Evolutionary conservation across 2,797 vertebrate genomes (phyloP).

Genomic region (Gambusia yucatana): DNA sequence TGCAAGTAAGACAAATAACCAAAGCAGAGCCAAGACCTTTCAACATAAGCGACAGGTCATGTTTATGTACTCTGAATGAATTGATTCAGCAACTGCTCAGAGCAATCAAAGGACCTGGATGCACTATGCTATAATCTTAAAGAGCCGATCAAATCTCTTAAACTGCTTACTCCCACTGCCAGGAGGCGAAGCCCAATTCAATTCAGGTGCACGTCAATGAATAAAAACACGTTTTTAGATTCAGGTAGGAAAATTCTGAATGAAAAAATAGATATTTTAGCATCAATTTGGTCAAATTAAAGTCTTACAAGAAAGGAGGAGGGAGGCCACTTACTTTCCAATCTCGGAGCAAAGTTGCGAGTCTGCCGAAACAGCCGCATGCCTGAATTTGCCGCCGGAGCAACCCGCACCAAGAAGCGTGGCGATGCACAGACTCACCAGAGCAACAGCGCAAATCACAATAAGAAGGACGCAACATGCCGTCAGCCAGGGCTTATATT

Average conservation of each 20-base stretch:
- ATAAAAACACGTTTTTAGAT: not conserved
- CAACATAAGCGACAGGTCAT: not conserved
- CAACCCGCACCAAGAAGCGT: conserved; percentile 30
- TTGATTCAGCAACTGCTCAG: not conserved
- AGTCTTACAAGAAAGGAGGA: not conserved
- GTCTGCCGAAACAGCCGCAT: conserved; percentile 78
- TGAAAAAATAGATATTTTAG: not conserved
- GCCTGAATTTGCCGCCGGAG: conserved; percentile 51
- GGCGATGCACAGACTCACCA: conserved; percentile 54
- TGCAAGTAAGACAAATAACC: not conserved
- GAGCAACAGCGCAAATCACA: conserved; percentile 20
- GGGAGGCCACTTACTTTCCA: conserved; percentile 68
- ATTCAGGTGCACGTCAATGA: not conserved
- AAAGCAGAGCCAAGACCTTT: not conserved
- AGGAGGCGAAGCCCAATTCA: not conserved
- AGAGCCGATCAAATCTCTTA: conserved; percentile 72
- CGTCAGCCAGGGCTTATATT: conserved; percentile 41
- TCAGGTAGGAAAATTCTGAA: not conserved
- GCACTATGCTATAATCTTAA: conserved; percentile 40
- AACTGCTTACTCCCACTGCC: conserved; percentile 66
- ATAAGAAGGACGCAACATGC: conserved; percentile 42
- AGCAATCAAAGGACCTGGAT: not conserved
- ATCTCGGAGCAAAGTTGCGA: conserved; percentile 72
- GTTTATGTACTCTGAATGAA: not conserved
- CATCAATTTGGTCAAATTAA: not conserved